Evolutionary conservation across 1,140 invertebrate species (phyloP).

Genomic region (Saccostrea echinata): DNA sequence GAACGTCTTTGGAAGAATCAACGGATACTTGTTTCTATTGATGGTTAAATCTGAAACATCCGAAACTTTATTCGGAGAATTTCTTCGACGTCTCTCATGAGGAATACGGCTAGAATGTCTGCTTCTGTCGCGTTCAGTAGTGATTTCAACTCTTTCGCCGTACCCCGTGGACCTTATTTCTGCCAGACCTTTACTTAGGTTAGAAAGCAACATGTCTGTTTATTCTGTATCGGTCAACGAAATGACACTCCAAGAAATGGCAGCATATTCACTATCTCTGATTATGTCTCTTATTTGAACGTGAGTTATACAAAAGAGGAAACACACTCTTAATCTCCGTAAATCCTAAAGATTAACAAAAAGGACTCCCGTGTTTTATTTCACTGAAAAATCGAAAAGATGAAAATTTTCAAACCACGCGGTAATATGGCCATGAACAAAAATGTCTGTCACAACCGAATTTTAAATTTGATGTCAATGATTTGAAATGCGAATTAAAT

Average conservation of each 20-base stretch:
- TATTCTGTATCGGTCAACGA: background rate
- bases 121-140: background rate
- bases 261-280: background rate
- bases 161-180: conserved; percentile 4
- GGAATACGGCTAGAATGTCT: background rate
- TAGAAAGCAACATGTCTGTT: conserved; percentile 2
- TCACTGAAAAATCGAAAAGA: background rate
- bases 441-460: conserved; percentile 3
- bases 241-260: background rate
- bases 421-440: background rate
- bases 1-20: background rate
- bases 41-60: background rate
- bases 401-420: background rate
- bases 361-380: background rate
- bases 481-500: conserved; percentile 1
- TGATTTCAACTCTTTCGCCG: conserved; percentile 4
- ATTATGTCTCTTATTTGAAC: background rate
- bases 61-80: conserved; percentile 1
- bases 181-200: conserved; percentile 4
- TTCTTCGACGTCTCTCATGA: background rate
- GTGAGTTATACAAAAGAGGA: conserved; percentile 3
- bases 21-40: background rate
- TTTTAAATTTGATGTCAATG: conserved; percentile 21
- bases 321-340: background rate
- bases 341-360: background rate